Base-by-base conservation (phyloP, 2,888 invertebrate species). In the Trypoxylon attenuatum region DNA sequence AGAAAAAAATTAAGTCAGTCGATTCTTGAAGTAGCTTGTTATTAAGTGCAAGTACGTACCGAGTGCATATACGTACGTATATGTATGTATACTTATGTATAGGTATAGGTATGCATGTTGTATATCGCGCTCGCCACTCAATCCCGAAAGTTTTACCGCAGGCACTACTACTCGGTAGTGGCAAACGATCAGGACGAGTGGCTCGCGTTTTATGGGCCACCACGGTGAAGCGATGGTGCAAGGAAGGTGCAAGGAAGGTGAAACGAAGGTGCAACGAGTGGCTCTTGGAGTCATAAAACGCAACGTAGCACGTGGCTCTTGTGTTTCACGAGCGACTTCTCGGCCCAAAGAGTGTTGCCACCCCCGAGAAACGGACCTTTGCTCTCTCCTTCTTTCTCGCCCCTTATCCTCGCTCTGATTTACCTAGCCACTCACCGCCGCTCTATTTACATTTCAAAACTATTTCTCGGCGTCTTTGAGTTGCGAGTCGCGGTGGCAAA, bases 121-220 rank as follows among this genome's bases (percentile, higher is more conserved):
- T n/a, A 33, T 33, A 33, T 33, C n/a, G 33, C n/a, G 5, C 8
- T 25, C 1, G 33, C 10, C 33, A 33, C 33, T 33, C 33, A 33
- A 33, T 33, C 10, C 6, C 3, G 16, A 5, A 47, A 27, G 47
- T 29, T 10, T 16, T 8, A 29, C 10, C 47, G 8, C 41, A 15
- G 16, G 15, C n/a, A 18, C 5, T n/a, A n/a, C 18, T 4, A 39
- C 29, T 33, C 39, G 50, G 33, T 50, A 18, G 50, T 29, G 27
- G 15, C 8, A 22, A 46, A 22, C 16, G 15, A 16, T 3, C 21
- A 21, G 16, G 6, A 27, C 18, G 54, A 33, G 60, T 56, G 27
- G 38, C 54, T 55, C 27, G 29, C 25, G 19, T 58, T 63, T 63
- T 63, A 63, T 42, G 52, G 47, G 59, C 47, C 58, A 43, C 58